Evolutionary conservation across 1,140 invertebrate genomes (phyloP), one percentile per base, ranked within the genome.

Genomic region (Leguminivora glycinivorella): DNA sequence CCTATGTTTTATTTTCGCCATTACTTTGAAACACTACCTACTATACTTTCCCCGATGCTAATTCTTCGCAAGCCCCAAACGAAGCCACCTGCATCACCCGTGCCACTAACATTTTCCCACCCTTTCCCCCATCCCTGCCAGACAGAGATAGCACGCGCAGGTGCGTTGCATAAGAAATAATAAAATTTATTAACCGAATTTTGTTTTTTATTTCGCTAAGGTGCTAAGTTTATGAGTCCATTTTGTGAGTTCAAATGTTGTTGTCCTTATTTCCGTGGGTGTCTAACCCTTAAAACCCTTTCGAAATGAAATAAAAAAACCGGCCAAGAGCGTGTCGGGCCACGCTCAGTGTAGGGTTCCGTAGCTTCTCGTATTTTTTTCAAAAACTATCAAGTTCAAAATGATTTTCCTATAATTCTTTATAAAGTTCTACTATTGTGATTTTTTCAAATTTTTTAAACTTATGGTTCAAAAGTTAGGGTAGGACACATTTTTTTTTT

Each of bases 121-220:
- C 9, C 19, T 22, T 52, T 52, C 47, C 14, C 47, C 47, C 47
- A 5, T 52, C 17, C 43, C 17, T 52, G 47, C 17, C 6, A 17
- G 47, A 52, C 14, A 52, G 47, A 9, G 47, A 52, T 19, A 19
- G 47, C 19, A 52, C 19, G 10, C 47, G 47, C 47, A 52, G 47
- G 47, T 52, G 47, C 47, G 9, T 52, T 52, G 17, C 47, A 19
- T 52, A 22, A 52, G 34, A 38, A 38, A 7, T 22, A 52, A 52
- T 52, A 52, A 52, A 52, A 52, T 52, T 52, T 52, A 52, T 52
- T 52, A 52, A 52, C 47, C 47, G 47, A 22, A 52, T 22, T 52
- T 52, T 22, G 17, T 19, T 52, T 52, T 52, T 47, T 47, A 47
- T 47, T 47, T 47, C 43, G 43, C 17, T 7, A 22, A 52, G 47